phyloP scores from a whole-genome alignment of 2,797 vertebrate genomes.

The Ptychadena robeensis region DNA sequence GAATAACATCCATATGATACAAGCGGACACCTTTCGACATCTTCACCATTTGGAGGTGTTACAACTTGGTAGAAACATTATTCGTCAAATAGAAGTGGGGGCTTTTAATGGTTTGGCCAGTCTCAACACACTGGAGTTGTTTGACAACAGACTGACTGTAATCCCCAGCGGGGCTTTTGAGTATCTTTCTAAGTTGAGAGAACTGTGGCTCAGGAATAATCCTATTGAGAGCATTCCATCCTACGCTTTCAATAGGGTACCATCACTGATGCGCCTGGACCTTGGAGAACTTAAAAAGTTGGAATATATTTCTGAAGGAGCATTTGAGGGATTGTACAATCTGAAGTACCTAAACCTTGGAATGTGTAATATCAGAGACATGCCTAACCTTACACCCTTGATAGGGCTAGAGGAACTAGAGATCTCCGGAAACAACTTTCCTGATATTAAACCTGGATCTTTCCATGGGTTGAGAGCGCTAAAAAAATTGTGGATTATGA shows the following conservation, averaged over 20 bases:
- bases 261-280: constrained; percentile 94
- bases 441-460: constrained; percentile 87
- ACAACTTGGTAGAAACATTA: constrained; percentile 93
- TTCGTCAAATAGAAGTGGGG: constrained; percentile 96
- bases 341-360: constrained; percentile 97
- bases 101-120: constrained; percentile 96
- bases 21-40: constrained; percentile 94
- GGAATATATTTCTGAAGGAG: constrained; percentile 97
- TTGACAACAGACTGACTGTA: constrained; percentile 96
- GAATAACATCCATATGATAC: constrained; percentile 95
- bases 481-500: constrained; percentile 98
- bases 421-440: constrained; percentile 96
- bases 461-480: constrained; percentile 90
- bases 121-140: constrained; percentile 96
- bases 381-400: constrained; percentile 90
- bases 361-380: constrained; percentile 94
- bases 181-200: constrained; percentile 95
- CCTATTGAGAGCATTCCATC: constrained; percentile 98
- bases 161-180: constrained; percentile 97
- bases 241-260: constrained; percentile 96
- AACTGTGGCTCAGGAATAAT: constrained; percentile 97
- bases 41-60: constrained; percentile 95
- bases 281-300: constrained; percentile 93
- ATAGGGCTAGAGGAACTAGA: constrained; percentile 94
- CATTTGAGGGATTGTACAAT: constrained; percentile 94